phyloP scores from a whole-genome alignment of 1,140 invertebrate genomes.

The Rhyzopertha dominica region DNA sequence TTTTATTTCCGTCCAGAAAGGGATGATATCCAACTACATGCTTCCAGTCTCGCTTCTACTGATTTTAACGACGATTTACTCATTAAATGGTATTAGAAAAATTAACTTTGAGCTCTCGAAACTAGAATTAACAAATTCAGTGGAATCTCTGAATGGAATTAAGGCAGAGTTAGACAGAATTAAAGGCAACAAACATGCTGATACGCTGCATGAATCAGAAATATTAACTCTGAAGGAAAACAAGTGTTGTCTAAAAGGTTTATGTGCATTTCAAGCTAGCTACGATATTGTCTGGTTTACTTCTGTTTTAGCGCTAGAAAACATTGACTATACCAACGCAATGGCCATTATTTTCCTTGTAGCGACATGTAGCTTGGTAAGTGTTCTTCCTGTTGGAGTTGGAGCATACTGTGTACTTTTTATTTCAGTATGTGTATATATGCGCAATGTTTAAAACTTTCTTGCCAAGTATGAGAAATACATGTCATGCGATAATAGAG shows the following conservation, averaged over 20 bases:
- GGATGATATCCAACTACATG: constrained; percentile 68
- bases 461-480: constrained; percentile 29
- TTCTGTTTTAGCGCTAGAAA: constrained; percentile 65
- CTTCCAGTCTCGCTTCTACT: constrained; percentile 61
- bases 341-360: constrained; percentile 57
- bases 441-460: constrained; percentile 39
- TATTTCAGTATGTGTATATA: constrained; percentile 43
- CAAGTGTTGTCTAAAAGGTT: constrained; percentile 38
- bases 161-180: constrained; percentile 37
- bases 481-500: constrained; percentile 21
- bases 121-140: constrained; percentile 37
- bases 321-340: constrained; percentile 52
- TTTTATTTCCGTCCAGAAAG: constrained; percentile 67
- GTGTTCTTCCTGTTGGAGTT: constrained; percentile 18
- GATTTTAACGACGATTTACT: constrained; percentile 51
- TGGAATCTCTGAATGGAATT: constrained; percentile 36
- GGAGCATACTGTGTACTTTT: constrained; percentile 1
- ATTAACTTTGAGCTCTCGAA: constrained; percentile 43
- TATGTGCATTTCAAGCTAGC: constrained; percentile 39
- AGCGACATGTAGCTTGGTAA: constrained; percentile 52
- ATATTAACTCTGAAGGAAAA: constrained; percentile 36
- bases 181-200: constrained; percentile 45
- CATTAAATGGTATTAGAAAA: constrained; percentile 42
- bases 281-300: constrained; percentile 58
- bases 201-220: constrained; percentile 27